A percentile compares a stretch with the other conserved stretches of the same genome.
These are phyloP conservation scores for Euspilapteryx auroguttella DNA, from an alignment of 2,888 invertebrate genomes.

Conservation along the genomic window DNA sequence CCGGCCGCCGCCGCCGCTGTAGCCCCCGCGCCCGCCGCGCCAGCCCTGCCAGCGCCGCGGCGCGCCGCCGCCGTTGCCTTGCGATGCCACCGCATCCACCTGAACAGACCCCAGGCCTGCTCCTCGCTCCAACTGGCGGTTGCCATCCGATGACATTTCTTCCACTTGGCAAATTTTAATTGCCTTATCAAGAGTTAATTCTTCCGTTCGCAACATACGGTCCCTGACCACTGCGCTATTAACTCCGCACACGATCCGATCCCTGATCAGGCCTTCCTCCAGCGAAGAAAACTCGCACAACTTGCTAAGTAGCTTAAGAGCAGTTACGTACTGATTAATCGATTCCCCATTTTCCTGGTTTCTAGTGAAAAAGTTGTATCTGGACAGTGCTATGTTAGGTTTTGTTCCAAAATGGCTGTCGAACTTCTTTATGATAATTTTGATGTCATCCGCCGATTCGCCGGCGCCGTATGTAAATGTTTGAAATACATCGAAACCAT, in stretches of 20 bases:
- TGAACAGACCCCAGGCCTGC: background rate
- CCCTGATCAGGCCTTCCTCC: conserved; percentile 8
- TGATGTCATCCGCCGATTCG: too few relatives aligned
- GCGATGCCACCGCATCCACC: too few relatives aligned
- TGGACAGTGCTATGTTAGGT: conserved; percentile 7
- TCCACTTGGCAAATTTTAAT: background rate
- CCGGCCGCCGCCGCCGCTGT: background rate
- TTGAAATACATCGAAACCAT: too few relatives aligned
- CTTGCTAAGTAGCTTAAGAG: conserved; percentile 9
- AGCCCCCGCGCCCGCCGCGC: background rate
- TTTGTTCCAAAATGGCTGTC: conserved; percentile 11
- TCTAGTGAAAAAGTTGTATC: conserved; percentile 11
- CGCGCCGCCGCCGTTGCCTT: too few relatives aligned
- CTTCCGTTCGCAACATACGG: background rate
- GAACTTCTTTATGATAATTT: too few relatives aligned
- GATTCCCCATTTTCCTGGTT: conserved; percentile 10
- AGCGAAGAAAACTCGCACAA: conserved; percentile 9
- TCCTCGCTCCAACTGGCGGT: background rate
- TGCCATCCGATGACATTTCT: background rate
- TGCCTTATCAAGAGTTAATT: background rate
- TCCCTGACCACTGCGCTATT: background rate
- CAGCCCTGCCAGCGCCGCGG: too few relatives aligned
- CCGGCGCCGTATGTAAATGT: too few relatives aligned
- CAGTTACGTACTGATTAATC: conserved; percentile 11
- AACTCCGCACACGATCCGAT: conserved; percentile 8